A percentile compares a stretch with the other conserved stretches of the same genome.
Evolutionary conservation across 2,888 invertebrate genomes (phyloP).

Genomic region (Caenorhabditis imperialis): DNA sequence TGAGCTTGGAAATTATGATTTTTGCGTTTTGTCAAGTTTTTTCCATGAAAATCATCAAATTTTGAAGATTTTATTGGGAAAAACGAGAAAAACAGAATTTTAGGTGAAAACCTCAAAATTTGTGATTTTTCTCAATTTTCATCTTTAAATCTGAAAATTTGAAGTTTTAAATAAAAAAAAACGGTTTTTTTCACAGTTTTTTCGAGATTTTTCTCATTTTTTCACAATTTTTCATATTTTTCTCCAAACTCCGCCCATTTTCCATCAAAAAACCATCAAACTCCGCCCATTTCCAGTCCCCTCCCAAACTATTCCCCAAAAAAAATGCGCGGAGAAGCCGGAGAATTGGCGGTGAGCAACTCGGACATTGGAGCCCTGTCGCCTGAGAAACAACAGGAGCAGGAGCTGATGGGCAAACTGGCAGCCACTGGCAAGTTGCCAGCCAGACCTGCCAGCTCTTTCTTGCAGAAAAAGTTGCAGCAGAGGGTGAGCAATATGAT

Average conservation of each 20-base stretch:
- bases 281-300: too few relatives aligned
- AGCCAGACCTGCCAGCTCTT: conserved; percentile 74
- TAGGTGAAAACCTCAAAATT: not conserved
- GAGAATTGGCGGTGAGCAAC: conserved; percentile 60
- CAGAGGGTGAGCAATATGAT: conserved; percentile 76
- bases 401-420: conserved; percentile 72
- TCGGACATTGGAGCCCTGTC: conserved; percentile 55
- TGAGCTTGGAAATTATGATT: too few relatives aligned
- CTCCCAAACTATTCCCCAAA: too few relatives aligned
- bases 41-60: too few relatives aligned
- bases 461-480: conserved; percentile 77
- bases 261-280: too few relatives aligned
- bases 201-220: conserved; percentile 1
- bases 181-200: not conserved
- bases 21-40: too few relatives aligned
- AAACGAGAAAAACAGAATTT: too few relatives aligned
- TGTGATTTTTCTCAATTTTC: not conserved
- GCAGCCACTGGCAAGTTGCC: conserved; percentile 74
- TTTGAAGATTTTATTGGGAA: too few relatives aligned
- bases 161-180: not conserved
- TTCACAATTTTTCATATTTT: not conserved
- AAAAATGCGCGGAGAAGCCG: conserved; percentile 65
- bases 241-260: conserved; percentile 24
- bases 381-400: conserved; percentile 76
- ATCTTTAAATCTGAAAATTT: not conserved